Base-by-base conservation (phyloP, 2,797 vertebrate genomes). In the Loriculus beryllinus region DNA sequence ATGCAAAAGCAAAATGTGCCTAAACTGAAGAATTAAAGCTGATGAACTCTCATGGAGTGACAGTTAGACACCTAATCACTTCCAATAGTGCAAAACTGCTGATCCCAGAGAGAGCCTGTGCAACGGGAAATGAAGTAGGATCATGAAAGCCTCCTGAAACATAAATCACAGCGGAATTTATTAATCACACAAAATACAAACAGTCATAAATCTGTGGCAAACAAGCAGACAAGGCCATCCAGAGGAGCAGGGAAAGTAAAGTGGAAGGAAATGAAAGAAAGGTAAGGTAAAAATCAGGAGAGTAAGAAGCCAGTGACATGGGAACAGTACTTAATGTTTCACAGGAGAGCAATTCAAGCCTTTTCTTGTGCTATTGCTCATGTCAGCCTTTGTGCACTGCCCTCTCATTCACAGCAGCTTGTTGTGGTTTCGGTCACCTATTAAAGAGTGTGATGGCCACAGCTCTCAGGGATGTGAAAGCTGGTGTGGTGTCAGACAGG, bases 81-180 rank as follows among this genome's bases (percentile, higher is more conserved):
- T 88, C 69, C 85, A 67, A 19, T 76, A 48, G 72, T 23, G 48
- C 47, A 52, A 77, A 91, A 94, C 65, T 7, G 56, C 64, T 15
- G 9, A 83, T 48, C 76, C 72, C 68, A 8, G 79, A 39, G 82
- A 88, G 79, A 70, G 13, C 35, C 21, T 2, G 1, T 35, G 33
- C 5, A 6, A 35, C 8, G 65, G 82, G 74, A 67, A 93, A 93
- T 78, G 88, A 86, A 95, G 75, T 52, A 42, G 84, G 78, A 88
- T 64, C 90, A 12, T 48, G 14, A 72, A 83, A 85, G 31, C 64
- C n/a, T 82, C 76, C 52, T 1, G 0, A 48, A 47, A 64, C 82
- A 94, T 88, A 89, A 86, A 75, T 94, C 94, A 84, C 56, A n/a
- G 69, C 25, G 42, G 88, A 82, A 90, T 91, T 95, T 83, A 81